Evolutionary conservation across 2,888 invertebrate genomes (phyloP).

Genomic region (Gari tellinella): DNA sequence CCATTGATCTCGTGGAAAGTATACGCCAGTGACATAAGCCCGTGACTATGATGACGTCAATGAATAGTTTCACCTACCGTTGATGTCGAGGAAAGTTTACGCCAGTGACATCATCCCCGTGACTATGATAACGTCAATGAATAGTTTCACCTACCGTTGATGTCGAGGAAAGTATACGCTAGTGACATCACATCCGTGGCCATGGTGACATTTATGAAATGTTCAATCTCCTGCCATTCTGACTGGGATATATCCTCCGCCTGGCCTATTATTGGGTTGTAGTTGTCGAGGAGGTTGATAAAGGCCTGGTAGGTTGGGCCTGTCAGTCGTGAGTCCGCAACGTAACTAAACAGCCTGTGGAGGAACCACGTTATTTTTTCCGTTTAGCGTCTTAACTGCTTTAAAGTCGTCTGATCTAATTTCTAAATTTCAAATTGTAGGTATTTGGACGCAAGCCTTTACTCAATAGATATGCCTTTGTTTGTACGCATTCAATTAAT

Average conservation of each 20-base stretch:
- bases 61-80: no score
- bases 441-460: no score
- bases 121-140: background rate
- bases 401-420: no score
- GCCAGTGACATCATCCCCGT: no score
- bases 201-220: conserved; percentile 45
- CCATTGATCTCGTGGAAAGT: background rate
- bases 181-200: conserved; percentile 56
- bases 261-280: conserved; percentile 40
- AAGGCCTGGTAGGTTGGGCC: conserved; percentile 52
- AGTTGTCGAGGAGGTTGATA: conserved; percentile 59
- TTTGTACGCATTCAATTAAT: no score
- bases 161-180: conserved; percentile 39
- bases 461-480: no score
- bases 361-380: no score
- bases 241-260: conserved; percentile 24
- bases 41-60: background rate
- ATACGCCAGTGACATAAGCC: background rate
- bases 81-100: no score
- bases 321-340: conserved; percentile 43
- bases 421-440: no score
- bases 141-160: conserved; percentile 35
- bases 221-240: conserved; percentile 44
- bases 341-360: conserved; percentile 41
- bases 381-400: no score